These are phyloP conservation scores for Xestia ashworthii DNA, from an alignment of 2,888 invertebrate genomes.

Conservation along the genomic window DNA sequence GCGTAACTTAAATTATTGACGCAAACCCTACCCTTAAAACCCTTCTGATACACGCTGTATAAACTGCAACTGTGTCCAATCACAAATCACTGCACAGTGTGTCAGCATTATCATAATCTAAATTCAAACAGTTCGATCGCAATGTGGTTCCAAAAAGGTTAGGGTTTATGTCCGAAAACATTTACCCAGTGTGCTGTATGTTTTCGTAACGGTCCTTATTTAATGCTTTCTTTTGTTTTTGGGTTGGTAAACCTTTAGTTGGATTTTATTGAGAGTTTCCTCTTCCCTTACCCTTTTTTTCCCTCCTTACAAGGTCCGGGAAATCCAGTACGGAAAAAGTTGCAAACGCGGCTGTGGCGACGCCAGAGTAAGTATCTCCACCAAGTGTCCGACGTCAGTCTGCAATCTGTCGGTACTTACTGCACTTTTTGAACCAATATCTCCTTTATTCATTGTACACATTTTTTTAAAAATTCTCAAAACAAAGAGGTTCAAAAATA, in stretches of 20 bases:
- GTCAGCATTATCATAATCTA: conserved; percentile 65
- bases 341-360: not conserved
- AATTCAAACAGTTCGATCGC: conserved; percentile 60
- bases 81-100: conserved; percentile 59
- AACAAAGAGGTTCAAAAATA: no score
- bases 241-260: not conserved
- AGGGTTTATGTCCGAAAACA: conserved; percentile 51
- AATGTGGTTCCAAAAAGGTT: conserved; percentile 58
- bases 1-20: no score
- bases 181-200: conserved; percentile 36
- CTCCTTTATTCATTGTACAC: not conserved
- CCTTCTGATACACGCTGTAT: conserved; percentile 12
- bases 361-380: not conserved
- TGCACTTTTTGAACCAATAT: not conserved
- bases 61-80: conserved; percentile 61
- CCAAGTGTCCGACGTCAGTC: not conserved
- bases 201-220: conserved; percentile 20
- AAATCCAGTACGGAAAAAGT: not conserved
- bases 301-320: not conserved
- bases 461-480: no score
- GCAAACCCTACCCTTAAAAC: no score
- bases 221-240: conserved; percentile 15
- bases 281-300: not conserved
- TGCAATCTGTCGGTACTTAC: not conserved
- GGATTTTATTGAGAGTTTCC: not conserved